Base-by-base conservation (phyloP, 35 echinoderm and acorn worm species). In the Holothuria glaberrima region DNA sequence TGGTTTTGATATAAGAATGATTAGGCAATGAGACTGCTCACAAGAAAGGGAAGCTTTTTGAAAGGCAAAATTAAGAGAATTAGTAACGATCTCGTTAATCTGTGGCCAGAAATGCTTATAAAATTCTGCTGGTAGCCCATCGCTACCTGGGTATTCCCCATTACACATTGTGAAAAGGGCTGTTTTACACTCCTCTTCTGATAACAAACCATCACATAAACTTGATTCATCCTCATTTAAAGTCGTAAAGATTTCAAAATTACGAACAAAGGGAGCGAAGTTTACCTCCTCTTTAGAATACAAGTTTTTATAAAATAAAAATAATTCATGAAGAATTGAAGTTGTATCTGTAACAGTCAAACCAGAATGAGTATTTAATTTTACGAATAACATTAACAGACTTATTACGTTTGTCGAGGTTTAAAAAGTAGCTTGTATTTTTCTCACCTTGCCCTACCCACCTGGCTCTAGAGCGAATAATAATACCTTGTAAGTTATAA, bases 401-500 rank as follows among this genome's bases (percentile, higher is more conserved):
- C 14, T 69, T 69, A 25, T 24, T 69, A 20, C 22, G 66, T 69
- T 12, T 69, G 5, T 69, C 66, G 7, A 3, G 31, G 31, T 4
- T 25, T 69, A 26, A 25, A 25, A 33, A 69, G 21, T 69, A 82
- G 22, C 36, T 82, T 9, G 78, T 82, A 56, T 86, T 86, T 66
- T 67, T 67, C 59, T 86, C 83, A 35, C 83, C 83, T 7, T 86
- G 33, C 34, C 59, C 83, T 21, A 62, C 83, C 59, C 83, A 86
- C 19, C 83, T 86, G 5, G 59, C 59, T 67, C 59, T 66, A 25
- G 83, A 86, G 46, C 56, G 83, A 46, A 86, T 64, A 65, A 86
- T 86, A 65, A 86, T 86, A 67, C 62, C 34, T 36, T 27, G 56
- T 31, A 83, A 67, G 1, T 86, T 86, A 24, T 86, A 86, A 64